phyloP scores from a whole-genome alignment of 2,888 invertebrate genomes.

The Arrhopalites spinosus region DNA sequence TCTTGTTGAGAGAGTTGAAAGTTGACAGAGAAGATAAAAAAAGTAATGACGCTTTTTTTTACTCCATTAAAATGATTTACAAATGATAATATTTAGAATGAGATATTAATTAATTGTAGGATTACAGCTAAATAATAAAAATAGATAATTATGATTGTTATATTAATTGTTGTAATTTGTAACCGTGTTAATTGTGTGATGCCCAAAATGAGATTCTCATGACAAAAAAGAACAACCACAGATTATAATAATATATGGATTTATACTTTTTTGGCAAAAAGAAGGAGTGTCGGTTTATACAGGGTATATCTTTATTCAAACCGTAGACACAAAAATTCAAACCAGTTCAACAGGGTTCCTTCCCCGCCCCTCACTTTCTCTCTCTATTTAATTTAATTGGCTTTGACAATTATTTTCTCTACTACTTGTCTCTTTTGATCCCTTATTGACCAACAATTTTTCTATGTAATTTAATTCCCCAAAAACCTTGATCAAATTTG shows the following conservation, averaged over 20 bases:
- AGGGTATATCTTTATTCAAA: not conserved
- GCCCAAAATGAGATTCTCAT: conserved; percentile 16
- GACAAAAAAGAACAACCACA: not conserved
- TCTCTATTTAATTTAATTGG: not conserved
- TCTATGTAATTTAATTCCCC: no score
- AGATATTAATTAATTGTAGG: not conserved
- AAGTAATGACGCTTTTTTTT: not conserved
- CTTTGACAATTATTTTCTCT: not conserved
- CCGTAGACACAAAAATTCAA: not conserved
- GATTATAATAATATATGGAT: not conserved
- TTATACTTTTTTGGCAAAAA: not conserved
- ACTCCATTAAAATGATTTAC: not conserved
- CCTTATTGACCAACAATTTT: not conserved
- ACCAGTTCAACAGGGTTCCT: conserved; percentile 11
- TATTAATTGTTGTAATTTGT: not conserved
- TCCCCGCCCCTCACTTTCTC: not conserved
- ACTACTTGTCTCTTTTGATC: not conserved
- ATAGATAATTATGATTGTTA: no score
- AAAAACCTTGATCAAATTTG: no score
- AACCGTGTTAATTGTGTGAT: not conserved
- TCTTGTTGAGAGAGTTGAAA: no score
- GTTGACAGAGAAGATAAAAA: not conserved
- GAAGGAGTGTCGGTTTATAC: not conserved
- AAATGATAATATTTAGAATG: not conserved
- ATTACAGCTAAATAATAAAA: not conserved